Evolutionary conservation across 2,113 vertebrate species (phyloP), one percentile per base, ranked within the genome.

Genomic region (Phaethornis superciliosus): DNA sequence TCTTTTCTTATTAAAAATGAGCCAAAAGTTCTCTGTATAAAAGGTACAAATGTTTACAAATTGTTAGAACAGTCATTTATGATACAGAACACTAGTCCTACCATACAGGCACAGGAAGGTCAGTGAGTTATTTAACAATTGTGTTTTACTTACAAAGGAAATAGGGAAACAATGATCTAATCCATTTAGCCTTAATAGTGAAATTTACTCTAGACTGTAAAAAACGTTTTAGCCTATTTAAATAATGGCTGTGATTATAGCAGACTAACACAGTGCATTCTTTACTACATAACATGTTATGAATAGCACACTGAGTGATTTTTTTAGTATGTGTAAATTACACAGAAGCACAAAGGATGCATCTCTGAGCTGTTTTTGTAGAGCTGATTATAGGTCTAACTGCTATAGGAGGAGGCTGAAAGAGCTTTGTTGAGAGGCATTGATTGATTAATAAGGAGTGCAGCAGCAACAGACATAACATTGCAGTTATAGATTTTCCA

Each of bases 361-460:
- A 86, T 95, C 93, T 96, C 94, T 88, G 91, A 95, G 89, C 91
- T 96, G 86, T 60, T 95, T 95, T 93, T 82, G 74, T 86, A 51
- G 85, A 82, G 72, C 72, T 96, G 86, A 96, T 96, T 85, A 75
- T 76, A 93, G 88, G 82, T 90, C 81, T 94, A 55, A 90, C 85
- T 95, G 85, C 76, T 89, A 56, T 55, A 35, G 91, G 76, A 96
- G 88, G 78, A 77, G 85, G 56, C 88, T 94, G 90, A 94, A 94
- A 96, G 79, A 79, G 94, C 93, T 94, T 81, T 76, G 88, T 89
- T 87, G 86, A 89, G 76, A 90, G 83, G 32, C 67, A 88, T 96
- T 95, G 86, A 91, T 96, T 97, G 91, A 94, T 89, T 94, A 91
- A 89, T 91, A 90, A 96, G 86, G 79, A 94, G 87, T 27, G 1